Base-by-base conservation (phyloP, 2,888 invertebrate genomes). In the Megastigmus dorsalis region DNA sequence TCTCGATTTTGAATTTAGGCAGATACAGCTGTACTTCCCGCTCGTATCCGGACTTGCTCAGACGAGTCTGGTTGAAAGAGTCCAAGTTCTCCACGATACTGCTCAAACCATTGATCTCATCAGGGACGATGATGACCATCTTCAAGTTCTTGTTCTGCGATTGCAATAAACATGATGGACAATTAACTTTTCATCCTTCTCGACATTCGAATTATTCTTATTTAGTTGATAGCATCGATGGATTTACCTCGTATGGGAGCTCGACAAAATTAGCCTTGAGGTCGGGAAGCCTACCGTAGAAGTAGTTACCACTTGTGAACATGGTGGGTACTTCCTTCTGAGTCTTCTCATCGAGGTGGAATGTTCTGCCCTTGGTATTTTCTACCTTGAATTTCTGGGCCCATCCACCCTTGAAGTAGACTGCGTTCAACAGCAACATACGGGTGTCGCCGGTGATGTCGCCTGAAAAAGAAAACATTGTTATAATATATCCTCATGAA, bases 361-460 rank as follows among this genome's bases (percentile, higher is more conserved):
- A 97, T 1, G 91, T 90, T 59, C 88, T 89, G 0, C 91, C 89
- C n/a, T 75, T 79, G 0, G 96, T 97, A 1, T 79, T 38, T 0
- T 83, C 81, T 0, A 89, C 82, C 20, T 92, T 84, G 83, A 97
- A 97, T 79, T 92, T 89, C 26, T 90, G 85, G 33, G 89, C 86
- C 95, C 96, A 97, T 43, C 91, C 89, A 3, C 93, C 94, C 89
- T 96, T 96, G 88, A 97, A 97, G 85, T 96, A 95, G 15, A 97
- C 91, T 0, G 95, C 96, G 85, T 96, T 97, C 1, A 95, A 91
- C 7, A 97, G 90, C 2, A 96, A 92, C 68, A 95, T 87, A 57
- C 93, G 90, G 0, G 95, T 94, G 0, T 88, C 82, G 0, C 65
- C 59, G 82, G 89, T 82, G 0, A 95, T 84, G 81, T 90, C 89